These are phyloP conservation scores for Microtus oregoni DNA, from an alignment of 2,113 vertebrate genomes.

Conservation along the genomic window DNA sequence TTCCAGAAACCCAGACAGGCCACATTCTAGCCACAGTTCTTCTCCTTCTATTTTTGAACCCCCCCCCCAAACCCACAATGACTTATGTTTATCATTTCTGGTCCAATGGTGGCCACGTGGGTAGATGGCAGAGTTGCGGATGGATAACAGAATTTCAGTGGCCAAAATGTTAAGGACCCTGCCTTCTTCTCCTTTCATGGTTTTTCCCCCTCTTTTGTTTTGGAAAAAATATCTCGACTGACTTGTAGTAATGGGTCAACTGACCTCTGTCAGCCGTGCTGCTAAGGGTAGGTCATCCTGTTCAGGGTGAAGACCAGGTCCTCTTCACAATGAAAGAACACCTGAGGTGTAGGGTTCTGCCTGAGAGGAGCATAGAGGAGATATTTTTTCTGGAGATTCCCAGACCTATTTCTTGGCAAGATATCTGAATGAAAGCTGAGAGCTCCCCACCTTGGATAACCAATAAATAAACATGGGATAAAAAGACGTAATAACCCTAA, in stretches of 20 bases:
- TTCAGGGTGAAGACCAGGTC: background rate
- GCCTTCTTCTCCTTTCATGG: slow-evolving; percentile 54
- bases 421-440: slow-evolving; percentile 9
- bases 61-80: slow-evolving; percentile 74
- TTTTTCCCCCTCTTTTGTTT: slow-evolving; percentile 42
- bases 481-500: background rate
- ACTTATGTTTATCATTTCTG: slow-evolving; percentile 80
- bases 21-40: slow-evolving; percentile 66
- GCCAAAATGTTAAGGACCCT: slow-evolving; percentile 80
- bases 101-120: slow-evolving; percentile 71
- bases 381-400: slow-evolving; percentile 4
- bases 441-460: background rate
- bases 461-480: background rate
- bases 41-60: slow-evolving; percentile 78
- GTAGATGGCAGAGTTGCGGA: slow-evolving; percentile 79
- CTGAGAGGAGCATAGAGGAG: background rate
- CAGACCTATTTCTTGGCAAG: slow-evolving; percentile 30
- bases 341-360: background rate
- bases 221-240: slow-evolving; percentile 71
- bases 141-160: slow-evolving; percentile 79
- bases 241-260: slow-evolving; percentile 74
- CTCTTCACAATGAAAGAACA: background rate
- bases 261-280: slow-evolving; percentile 54
- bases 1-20: slow-evolving; percentile 41
- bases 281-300: background rate